Evolutionary conservation across 2,888 invertebrate species (phyloP).

Genomic region (Ptychoptera contaminata): DNA sequence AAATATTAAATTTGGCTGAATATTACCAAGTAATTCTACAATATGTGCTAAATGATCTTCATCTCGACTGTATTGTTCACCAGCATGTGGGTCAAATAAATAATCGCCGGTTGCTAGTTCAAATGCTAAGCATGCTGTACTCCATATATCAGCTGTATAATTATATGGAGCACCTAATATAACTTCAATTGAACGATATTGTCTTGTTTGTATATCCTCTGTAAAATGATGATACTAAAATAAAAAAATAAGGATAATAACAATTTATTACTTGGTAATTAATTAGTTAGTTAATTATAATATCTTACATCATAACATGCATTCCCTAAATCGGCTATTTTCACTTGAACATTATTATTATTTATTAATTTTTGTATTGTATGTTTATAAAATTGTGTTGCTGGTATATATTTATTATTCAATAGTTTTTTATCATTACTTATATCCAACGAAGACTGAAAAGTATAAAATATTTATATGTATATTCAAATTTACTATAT

Average conservation of each 20-base stretch:
- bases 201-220: slow-evolving; percentile 71
- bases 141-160: slow-evolving; percentile 72
- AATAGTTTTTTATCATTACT: neutral
- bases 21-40: slow-evolving; percentile 63
- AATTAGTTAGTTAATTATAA: neutral
- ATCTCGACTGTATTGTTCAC: slow-evolving; percentile 56
- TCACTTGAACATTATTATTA: slow-evolving; percentile 45
- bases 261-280: too few relatives aligned
- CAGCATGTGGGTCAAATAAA: slow-evolving; percentile 67
- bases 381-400: slow-evolving; percentile 27
- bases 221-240: slow-evolving; percentile 56
- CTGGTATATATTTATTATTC: slow-evolving; percentile 21
- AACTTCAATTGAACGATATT: slow-evolving; percentile 68
- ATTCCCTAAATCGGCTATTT: slow-evolving; percentile 75
- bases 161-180: slow-evolving; percentile 62
- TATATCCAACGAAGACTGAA: too few relatives aligned
- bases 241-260: too few relatives aligned
- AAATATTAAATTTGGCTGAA: slow-evolving; percentile 57
- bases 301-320: slow-evolving; percentile 56
- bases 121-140: slow-evolving; percentile 72
- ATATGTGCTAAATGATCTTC: slow-evolving; percentile 77
- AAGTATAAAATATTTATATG: too few relatives aligned
- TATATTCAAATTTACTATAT: too few relatives aligned
- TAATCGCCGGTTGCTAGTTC: slow-evolving; percentile 80
- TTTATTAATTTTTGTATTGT: slow-evolving; percentile 29